These are phyloP conservation scores for Eretmocerus hayati DNA, from an alignment of 2,888 invertebrate species.

Conservation along the genomic window DNA sequence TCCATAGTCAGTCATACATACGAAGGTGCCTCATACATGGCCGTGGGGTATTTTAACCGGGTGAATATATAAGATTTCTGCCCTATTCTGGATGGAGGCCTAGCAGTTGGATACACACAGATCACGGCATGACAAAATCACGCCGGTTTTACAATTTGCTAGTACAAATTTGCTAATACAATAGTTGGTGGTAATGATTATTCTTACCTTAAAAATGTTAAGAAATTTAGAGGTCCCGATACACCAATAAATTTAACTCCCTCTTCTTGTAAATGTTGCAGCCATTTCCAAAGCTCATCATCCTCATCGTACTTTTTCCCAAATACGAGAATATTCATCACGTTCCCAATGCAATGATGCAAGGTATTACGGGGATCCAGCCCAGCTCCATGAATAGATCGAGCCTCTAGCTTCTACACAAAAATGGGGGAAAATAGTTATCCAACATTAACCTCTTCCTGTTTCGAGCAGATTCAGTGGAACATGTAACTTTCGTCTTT, in stretches of 20 bases:
- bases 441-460: too few species aligned
- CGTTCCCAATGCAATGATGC: slow-evolving; percentile 69
- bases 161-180: too few species aligned
- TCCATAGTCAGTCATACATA: too few species aligned
- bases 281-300: slow-evolving; percentile 70
- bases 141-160: too few species aligned
- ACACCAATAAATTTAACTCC: slow-evolving; percentile 78
- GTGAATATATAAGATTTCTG: too few species aligned
- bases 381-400: slow-evolving; percentile 24
- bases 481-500: too few species aligned
- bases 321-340: slow-evolving; percentile 70
- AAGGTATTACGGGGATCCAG: slow-evolving; percentile 54
- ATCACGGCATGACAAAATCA: too few species aligned
- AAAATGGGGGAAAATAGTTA: not conserved
- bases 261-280: slow-evolving; percentile 72
- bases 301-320: slow-evolving; percentile 63
- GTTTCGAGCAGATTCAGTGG: too few species aligned
- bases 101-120: too few species aligned
- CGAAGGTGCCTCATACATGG: too few species aligned
- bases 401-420: slow-evolving; percentile 32
- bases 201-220: slow-evolving; percentile 67
- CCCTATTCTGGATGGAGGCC: too few species aligned
- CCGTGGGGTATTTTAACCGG: too few species aligned
- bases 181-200: not conserved
- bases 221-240: slow-evolving; percentile 75